Evolutionary conservation across 2,797 vertebrate genomes (phyloP).

Genomic region (Myioborus miniatus): DNA sequence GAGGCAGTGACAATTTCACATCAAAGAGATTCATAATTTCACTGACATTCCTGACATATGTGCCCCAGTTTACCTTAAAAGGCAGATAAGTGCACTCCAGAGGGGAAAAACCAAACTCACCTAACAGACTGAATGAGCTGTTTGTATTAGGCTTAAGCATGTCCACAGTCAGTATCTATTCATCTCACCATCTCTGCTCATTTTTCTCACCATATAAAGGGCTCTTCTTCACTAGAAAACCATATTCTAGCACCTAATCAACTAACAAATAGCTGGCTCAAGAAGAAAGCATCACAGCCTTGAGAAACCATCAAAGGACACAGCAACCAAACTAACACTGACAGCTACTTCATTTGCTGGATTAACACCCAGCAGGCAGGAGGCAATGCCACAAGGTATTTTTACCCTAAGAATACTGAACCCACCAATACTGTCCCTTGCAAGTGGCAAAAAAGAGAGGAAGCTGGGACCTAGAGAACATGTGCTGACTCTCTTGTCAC

Average conservation of each 20-base stretch:
- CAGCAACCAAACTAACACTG: background rate
- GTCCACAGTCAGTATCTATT: background rate
- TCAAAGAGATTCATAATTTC: background rate
- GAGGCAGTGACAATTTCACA: background rate
- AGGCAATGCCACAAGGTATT: background rate
- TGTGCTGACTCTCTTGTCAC: background rate
- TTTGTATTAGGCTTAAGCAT: background rate
- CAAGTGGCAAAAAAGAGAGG: background rate
- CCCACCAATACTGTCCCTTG: background rate
- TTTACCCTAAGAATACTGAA: background rate
- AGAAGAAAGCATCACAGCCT: background rate
- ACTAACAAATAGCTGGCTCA: background rate
- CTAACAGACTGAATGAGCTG: background rate
- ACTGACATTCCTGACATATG: background rate
- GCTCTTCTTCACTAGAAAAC: background rate
- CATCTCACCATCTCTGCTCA: background rate
- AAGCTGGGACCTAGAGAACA: background rate
- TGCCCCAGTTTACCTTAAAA: background rate
- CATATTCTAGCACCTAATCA: background rate
- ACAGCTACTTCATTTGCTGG: background rate
- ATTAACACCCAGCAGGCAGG: background rate
- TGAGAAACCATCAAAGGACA: background rate
- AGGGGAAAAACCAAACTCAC: background rate
- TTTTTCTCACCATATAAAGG: background rate
- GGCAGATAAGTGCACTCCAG: background rate